These are phyloP conservation scores for Hyles lineata DNA, from an alignment of 2,888 invertebrate species.

Conservation along the genomic window DNA sequence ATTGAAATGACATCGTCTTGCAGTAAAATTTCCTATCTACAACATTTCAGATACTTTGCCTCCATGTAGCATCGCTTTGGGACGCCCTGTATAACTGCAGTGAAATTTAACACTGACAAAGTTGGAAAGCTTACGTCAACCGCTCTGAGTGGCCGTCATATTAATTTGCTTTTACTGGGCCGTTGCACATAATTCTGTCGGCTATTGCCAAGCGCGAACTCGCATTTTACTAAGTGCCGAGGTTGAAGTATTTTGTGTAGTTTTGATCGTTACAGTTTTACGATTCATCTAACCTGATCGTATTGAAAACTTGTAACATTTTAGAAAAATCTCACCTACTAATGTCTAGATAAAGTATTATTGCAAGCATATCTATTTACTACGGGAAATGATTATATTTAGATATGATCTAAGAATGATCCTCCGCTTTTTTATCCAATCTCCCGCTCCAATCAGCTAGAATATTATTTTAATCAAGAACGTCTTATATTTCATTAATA, in stretches of 20 bases:
- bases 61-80: too few relatives aligned
- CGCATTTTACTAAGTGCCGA: constrained; percentile 6
- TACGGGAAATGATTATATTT: too few relatives aligned
- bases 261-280: constrained; percentile 5
- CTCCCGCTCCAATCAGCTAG: too few relatives aligned
- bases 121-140: constrained; percentile 36
- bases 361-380: too few relatives aligned
- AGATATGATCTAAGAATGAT: too few relatives aligned
- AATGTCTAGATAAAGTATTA: background rate
- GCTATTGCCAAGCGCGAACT: constrained; percentile 22
- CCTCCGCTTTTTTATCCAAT: too few relatives aligned
- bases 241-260: background rate
- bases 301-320: background rate
- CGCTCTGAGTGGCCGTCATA: constrained; percentile 36
- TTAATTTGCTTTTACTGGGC: constrained; percentile 40
- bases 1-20: too few relatives aligned
- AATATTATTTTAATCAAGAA: too few relatives aligned
- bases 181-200: constrained; percentile 19
- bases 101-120: constrained; percentile 38
- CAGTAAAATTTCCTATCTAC: too few relatives aligned
- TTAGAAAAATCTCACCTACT: background rate
- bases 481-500: too few relatives aligned
- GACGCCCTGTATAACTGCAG: constrained; percentile 29
- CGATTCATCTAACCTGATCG: background rate
- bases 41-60: too few relatives aligned